Evolutionary conservation across 2,113 vertebrate genomes (phyloP).

Genomic region (Thamnophis sirtalis): DNA sequence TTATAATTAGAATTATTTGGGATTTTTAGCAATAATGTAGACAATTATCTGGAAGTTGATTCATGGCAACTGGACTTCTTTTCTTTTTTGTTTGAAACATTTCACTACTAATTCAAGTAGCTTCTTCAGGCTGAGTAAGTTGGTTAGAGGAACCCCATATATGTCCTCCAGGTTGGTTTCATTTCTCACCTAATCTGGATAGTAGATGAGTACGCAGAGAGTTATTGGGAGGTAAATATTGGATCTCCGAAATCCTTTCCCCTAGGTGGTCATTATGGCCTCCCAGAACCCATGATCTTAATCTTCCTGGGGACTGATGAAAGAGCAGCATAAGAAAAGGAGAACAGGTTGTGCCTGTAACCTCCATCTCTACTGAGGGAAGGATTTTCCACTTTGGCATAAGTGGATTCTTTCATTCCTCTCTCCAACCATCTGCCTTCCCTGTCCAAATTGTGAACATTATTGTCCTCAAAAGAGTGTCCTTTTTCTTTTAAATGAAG

Average conservation of each 20-base stretch:
- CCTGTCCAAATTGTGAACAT: not conserved
- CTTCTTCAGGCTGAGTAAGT: not conserved
- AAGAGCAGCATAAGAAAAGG: not conserved
- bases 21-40: not conserved
- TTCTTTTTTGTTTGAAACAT: not conserved
- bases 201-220: not conserved
- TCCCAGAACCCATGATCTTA: not conserved
- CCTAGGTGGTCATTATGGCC: not conserved
- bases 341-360: not conserved
- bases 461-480: not conserved
- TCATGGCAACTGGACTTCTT: not conserved
- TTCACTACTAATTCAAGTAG: not conserved
- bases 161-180: not conserved
- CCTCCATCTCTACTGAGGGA: not conserved
- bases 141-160: not conserved
- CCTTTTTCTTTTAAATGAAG: not conserved
- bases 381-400: not conserved
- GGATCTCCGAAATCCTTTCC: not conserved
- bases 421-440: not conserved
- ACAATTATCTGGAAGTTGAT: not conserved
- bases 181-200: not conserved
- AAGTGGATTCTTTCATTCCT: not conserved
- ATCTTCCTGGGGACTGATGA: not conserved
- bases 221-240: not conserved
- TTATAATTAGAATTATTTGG: not conserved